Evolutionary conservation across 2,113 vertebrate genomes (phyloP).

Genomic region (Tretioscincus oriximinensis): DNA sequence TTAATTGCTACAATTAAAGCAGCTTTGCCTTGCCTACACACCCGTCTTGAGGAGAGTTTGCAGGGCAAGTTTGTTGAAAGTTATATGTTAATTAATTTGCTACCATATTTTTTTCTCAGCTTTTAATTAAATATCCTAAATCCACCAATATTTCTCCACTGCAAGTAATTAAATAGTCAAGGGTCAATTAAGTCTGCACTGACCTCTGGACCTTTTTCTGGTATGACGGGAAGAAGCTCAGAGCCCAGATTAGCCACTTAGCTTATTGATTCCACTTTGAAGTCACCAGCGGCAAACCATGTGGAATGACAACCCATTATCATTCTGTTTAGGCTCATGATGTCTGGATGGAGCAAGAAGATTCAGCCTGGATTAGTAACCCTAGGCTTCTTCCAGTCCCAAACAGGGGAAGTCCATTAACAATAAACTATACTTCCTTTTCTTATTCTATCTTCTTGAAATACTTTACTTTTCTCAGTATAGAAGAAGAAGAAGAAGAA

Average conservation of each 20-base stretch:
- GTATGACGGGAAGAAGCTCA: background rate
- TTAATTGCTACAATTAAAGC: slow-evolving; percentile 78
- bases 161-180: slow-evolving; percentile 44
- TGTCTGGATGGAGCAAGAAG: background rate
- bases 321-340: background rate
- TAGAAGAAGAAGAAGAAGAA: too few relatives aligned
- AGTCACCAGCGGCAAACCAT: background rate
- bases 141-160: background rate
- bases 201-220: slow-evolving; percentile 17
- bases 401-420: too few relatives aligned
- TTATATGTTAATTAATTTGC: slow-evolving; percentile 72
- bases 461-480: too few relatives aligned
- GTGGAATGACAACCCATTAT: background rate
- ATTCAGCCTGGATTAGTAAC: too few relatives aligned
- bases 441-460: too few relatives aligned
- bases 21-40: slow-evolving; percentile 58
- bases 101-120: slow-evolving; percentile 49
- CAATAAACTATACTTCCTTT: too few relatives aligned
- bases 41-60: slow-evolving; percentile 68
- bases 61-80: slow-evolving; percentile 63
- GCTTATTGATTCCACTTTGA: background rate
- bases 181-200: slow-evolving; percentile 54
- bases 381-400: too few relatives aligned
- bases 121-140: slow-evolving; percentile 57
- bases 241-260: background rate